Evolutionary conservation across 2,888 invertebrate species (phyloP), one percentile per base, ranked within the genome.

Genomic region (Plemyria rubiginata): DNA sequence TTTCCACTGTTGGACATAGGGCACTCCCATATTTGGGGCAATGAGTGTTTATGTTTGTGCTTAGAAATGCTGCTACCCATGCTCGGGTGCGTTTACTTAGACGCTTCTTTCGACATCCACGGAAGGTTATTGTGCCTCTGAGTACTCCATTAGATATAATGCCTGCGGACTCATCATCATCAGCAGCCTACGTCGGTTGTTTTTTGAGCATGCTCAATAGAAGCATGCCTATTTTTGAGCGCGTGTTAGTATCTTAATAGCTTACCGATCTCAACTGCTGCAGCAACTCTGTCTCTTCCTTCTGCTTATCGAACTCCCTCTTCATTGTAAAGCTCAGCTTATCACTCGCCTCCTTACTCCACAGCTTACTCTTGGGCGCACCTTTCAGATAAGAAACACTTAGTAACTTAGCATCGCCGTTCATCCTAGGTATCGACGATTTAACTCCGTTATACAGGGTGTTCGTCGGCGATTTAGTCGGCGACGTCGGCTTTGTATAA

Each of bases 261-360:
- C 95, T 94, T 86, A 98, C 98, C 93, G 93, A 94, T 90, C 97
- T 94, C 71, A 98, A 90, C 85, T 97, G 96, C 69, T 96, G 95
- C 79, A 98, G 94, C 74, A 98, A 90, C 80, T 98, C 97, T 6
- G 95, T 95, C 84, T 98, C 98, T 85, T 98, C 98, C 81, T 96
- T 96, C 78, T 97, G 97, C 76, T 97, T 96, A 83, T 98, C 98
- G 70, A 98, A 96, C 86, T 98, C 98, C 71, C 98, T 94, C 78
- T 98, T 95, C 96, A 98, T 97, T 0, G 98, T 98, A 84, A 98
- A 98, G 80, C 96, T 97, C 76, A 97, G 94, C 82, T 97, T 97
- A 71, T 96, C 96, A 0, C 94, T 88, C 68, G 94, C 77, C 74
- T 96, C 96, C 75, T 95, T 95, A 75, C 95, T 96, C 96, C 96